Evolutionary conservation across 2,113 vertebrate genomes (phyloP).

Genomic region (Promerops cafer): DNA sequence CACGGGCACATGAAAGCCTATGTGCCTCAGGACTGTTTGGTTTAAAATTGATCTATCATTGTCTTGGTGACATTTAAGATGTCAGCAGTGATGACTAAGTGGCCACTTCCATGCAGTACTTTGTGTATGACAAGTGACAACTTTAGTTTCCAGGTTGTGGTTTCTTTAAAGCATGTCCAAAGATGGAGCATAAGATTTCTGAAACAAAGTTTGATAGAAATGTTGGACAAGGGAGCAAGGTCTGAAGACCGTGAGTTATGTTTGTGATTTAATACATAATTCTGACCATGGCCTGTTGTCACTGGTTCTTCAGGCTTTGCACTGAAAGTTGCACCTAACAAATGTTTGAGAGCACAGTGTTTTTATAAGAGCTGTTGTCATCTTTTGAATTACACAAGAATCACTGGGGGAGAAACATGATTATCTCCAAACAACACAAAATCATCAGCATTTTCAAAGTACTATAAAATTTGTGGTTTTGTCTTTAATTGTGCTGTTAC

Average conservation of each 20-base stretch:
- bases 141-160: neutral
- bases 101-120: neutral
- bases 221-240: neutral
- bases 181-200: neutral
- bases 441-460: neutral
- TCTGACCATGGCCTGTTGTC: neutral
- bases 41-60: neutral
- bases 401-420: neutral
- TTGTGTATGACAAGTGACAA: neutral
- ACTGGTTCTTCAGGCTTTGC: neutral
- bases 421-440: constrained; percentile 13
- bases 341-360: neutral
- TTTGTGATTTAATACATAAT: neutral
- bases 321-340: neutral
- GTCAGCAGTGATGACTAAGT: neutral
- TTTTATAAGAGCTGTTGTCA: neutral
- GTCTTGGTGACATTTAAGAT: neutral
- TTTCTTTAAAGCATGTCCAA: neutral
- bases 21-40: neutral
- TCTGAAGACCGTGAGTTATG: neutral
- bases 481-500: constrained; percentile 22
- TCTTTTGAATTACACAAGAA: neutral
- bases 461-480: neutral
- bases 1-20: neutral
- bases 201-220: neutral